Evolutionary conservation across 2,113 vertebrate genomes (phyloP), one percentile per base, ranked within the genome.

Genomic region (Pogona vitticeps): DNA sequence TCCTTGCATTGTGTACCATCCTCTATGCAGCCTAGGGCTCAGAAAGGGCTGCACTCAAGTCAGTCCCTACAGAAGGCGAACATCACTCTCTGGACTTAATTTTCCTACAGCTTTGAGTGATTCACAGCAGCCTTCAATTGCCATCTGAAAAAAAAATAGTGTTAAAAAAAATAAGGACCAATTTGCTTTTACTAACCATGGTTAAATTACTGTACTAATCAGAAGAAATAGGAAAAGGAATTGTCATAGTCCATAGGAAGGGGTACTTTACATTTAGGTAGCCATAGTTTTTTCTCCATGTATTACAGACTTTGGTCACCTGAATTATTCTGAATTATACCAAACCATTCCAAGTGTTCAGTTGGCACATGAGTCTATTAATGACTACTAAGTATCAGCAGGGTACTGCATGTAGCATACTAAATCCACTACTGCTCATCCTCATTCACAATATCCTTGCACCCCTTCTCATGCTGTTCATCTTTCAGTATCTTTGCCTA

Each of bases 51-150:
- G n/a, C n/a, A n/a, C n/a, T n/a, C n/a, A n/a, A n/a, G n/a, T n/a
- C n/a, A n/a, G n/a, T n/a, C n/a, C n/a, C n/a, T 15, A 76, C 13
- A 3, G 82, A 77, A 88, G 76, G 86, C 36, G 15, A 28, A 80
- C 70, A 13, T 80, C 10, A 15, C 88, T 85, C 85, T 73, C 86
- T 76, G n/a, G 76, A 63, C 63, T 36, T n/a, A n/a, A n/a, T n/a
- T n/a, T n/a, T n/a, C n/a, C n/a, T n/a, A n/a, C n/a, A n/a, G n/a
- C 88, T 72, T 86, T 82, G 79, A 92, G 81, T 63, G 93, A 85
- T 92, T 92, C 91, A 93, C 87, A 90, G 90, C 87, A 81, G 76
- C 28, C 46, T 93, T 88, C 58, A 61, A 84, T 89, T 91, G 73
- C 87, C 86, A 28, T 59, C 77, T 83, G 83, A 89, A 90, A 92